Conservation (phyloP, 2,113 vertebrate genomes). For the Sylvietta virens region DNA sequence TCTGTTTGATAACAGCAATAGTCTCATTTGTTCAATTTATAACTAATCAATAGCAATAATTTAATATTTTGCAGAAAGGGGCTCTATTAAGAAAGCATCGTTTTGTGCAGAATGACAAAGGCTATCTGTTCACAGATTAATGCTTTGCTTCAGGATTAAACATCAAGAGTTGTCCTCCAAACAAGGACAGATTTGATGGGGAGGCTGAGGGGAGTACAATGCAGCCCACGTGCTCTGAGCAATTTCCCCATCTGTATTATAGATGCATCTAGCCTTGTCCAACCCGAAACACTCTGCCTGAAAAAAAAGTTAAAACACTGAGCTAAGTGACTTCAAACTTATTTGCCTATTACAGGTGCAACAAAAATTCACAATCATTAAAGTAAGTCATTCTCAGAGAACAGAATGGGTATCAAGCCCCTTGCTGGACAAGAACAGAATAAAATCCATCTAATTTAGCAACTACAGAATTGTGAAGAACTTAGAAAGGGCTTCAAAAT, state of each 20-base stretch:
- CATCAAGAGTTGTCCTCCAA: conserved; percentile 5
- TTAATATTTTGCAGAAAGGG: background rate
- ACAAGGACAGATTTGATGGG: background rate
- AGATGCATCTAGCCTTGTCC: background rate
- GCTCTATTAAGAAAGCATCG: background rate
- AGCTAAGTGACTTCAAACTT: background rate
- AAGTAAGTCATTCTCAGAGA: background rate
- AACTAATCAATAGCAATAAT: conserved; percentile 5
- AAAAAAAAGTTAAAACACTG: background rate
- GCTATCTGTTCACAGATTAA: conserved; percentile 20
- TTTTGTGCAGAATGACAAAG: background rate
- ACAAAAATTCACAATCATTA: background rate
- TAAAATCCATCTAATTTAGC: background rate
- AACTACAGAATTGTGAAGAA: background rate
- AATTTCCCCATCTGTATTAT: background rate
- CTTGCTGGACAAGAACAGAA: background rate
- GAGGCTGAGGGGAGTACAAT: background rate
- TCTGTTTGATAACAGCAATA: background rate
- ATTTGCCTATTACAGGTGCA: background rate
- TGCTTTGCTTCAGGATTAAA: conserved; percentile 12
- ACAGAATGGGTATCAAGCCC: background rate
- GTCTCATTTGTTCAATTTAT: background rate
- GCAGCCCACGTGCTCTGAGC: background rate
- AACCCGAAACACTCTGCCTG: background rate
- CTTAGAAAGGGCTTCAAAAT: background rate